Evolutionary conservation across 2,888 invertebrate genomes (phyloP).

Genomic region (Morpho deidamia): DNA sequence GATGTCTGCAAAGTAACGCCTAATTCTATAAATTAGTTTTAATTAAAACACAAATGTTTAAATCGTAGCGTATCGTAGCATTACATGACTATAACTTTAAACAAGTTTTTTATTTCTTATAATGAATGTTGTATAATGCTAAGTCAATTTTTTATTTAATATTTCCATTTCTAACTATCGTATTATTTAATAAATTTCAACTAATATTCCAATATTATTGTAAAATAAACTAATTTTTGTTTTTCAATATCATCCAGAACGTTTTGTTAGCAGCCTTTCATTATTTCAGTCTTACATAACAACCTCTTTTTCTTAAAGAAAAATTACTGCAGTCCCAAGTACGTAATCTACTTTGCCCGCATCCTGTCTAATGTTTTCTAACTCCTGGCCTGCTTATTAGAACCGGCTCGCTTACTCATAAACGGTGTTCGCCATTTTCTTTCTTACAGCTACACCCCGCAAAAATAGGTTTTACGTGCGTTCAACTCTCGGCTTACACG

Average conservation of each 20-base stretch:
- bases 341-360: slow-evolving; percentile 15
- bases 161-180: too few relatives aligned
- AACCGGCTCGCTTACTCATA: slow-evolving; percentile 42
- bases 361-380: slow-evolving; percentile 30
- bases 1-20: too few relatives aligned
- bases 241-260: neutral
- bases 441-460: slow-evolving; percentile 33
- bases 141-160: too few relatives aligned
- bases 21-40: too few relatives aligned
- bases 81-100: too few relatives aligned
- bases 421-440: slow-evolving; percentile 45
- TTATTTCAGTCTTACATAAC: neutral
- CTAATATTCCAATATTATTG: too few relatives aligned
- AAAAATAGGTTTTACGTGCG: slow-evolving; percentile 40
- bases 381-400: slow-evolving; percentile 42
- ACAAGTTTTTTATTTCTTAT: too few relatives aligned
- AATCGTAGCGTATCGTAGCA: too few relatives aligned
- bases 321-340: slow-evolving; percentile 26
- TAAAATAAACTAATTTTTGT: too few relatives aligned
- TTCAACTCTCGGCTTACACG: slow-evolving; percentile 36
- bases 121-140: too few relatives aligned
- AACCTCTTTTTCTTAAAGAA: slow-evolving; percentile 6
- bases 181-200: too few relatives aligned
- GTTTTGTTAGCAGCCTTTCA: neutral
- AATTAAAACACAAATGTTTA: too few relatives aligned